A percentile compares a stretch with the other conserved stretches of the same genome.
Conservation (phyloP, 2,888 invertebrate species). For the Drosophila mimica region DNA sequence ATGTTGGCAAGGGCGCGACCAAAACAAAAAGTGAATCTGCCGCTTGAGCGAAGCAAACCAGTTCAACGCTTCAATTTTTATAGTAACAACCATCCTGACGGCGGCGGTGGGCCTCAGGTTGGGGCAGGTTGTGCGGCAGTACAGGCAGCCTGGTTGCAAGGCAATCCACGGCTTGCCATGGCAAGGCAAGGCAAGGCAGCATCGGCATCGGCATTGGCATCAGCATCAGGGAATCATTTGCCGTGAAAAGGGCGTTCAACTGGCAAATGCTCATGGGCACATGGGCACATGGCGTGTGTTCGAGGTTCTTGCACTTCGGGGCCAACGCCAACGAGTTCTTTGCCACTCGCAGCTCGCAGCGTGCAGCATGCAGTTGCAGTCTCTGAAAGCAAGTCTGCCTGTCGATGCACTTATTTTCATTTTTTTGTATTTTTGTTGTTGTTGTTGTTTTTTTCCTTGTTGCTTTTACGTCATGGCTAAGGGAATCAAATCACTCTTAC, state of each 20-base stretch:
- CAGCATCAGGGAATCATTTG: slow-evolving; percentile 83
- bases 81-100: slow-evolving; percentile 53
- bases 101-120: slow-evolving; percentile 49
- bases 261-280: slow-evolving; percentile 72
- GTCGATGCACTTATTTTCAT: slow-evolving; percentile 35
- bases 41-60: slow-evolving; percentile 69
- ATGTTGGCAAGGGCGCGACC: slow-evolving; percentile 56
- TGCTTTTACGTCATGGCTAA: slow-evolving; percentile 72
- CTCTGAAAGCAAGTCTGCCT: slow-evolving; percentile 15
- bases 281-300: slow-evolving; percentile 62
- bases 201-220: slow-evolving; percentile 47
- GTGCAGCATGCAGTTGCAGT: background rate
- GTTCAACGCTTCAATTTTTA: slow-evolving; percentile 61
- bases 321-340: slow-evolving; percentile 51
- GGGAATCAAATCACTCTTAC: slow-evolving; percentile 82
- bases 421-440: background rate
- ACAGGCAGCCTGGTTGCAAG: slow-evolving; percentile 40
- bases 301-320: slow-evolving; percentile 70
- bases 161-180: slow-evolving; percentile 3
- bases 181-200: slow-evolving; percentile 5
- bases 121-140: slow-evolving; percentile 67
- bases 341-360: slow-evolving; percentile 8
- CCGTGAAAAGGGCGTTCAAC: slow-evolving; percentile 85
- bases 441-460: slow-evolving; percentile 37
- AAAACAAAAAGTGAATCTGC: slow-evolving; percentile 81